These are phyloP conservation scores for Nemotelus pantherinus DNA, from an alignment of 2,888 invertebrate genomes.

Conservation along the genomic window DNA sequence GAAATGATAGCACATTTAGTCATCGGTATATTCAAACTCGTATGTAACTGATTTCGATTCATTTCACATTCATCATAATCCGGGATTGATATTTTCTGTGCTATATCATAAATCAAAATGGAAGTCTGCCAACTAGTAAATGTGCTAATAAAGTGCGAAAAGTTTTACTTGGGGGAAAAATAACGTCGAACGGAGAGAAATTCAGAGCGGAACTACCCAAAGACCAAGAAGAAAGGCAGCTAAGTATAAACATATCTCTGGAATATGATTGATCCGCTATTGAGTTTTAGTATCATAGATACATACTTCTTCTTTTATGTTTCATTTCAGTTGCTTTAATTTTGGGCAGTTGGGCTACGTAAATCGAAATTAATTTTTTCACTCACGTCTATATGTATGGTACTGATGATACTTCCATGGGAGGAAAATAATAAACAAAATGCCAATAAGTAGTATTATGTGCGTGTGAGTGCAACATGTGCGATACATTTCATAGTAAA, in stretches of 20 bases:
- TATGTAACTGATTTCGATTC: slow-evolving; percentile 29
- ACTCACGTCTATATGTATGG: no score
- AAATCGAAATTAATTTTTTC: no score
- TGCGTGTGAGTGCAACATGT: no score
- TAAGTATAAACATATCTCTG: no score
- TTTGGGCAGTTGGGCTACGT: no score
- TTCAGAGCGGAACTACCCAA: no score
- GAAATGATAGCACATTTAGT: slow-evolving; percentile 15
- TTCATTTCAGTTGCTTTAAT: no score
- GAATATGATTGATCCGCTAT: slow-evolving; percentile 9
- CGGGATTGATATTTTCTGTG: slow-evolving; percentile 24
- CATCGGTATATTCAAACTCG: slow-evolving; percentile 24
- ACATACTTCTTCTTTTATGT: no score
- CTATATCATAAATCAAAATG: slow-evolving; percentile 34
- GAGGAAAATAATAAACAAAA: background rate
- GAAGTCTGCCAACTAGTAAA: background rate
- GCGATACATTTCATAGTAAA: no score
- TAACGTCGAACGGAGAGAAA: no score
- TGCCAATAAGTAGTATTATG: background rate
- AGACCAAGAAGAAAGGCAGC: no score
- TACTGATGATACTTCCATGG: no score
- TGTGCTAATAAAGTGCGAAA: background rate
- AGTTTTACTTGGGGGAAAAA: background rate
- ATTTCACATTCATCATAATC: slow-evolving; percentile 38
- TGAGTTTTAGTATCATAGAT: background rate